These are phyloP conservation scores for Eledona agricola DNA, from an alignment of 2,888 invertebrate species.

Conservation along the genomic window DNA sequence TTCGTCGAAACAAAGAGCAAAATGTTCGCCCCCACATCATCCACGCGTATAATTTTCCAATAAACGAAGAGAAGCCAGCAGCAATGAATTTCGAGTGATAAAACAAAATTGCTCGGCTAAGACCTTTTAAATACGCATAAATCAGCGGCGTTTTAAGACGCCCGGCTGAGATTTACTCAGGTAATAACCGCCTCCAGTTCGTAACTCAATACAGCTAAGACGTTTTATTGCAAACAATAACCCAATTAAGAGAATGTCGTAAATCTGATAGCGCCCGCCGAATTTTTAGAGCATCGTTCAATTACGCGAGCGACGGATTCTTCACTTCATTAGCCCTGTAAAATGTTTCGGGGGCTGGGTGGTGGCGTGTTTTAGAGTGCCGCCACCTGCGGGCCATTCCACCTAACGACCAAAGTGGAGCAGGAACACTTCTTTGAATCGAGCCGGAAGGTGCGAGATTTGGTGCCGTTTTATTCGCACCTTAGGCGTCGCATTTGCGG, in stretches of 20 bases:
- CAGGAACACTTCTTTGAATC: slow-evolving; percentile 12
- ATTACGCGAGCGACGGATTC: slow-evolving; percentile 9
- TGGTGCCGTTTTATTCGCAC: slow-evolving; percentile 18
- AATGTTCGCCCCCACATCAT: slow-evolving; percentile 3
- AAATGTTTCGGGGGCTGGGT: too few species aligned
- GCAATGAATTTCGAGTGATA: slow-evolving; percentile 25
- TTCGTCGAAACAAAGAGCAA: slow-evolving; percentile 18
- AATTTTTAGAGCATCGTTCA: slow-evolving; percentile 12
- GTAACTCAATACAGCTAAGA: slow-evolving; percentile 23
- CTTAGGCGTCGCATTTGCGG: slow-evolving; percentile 12
- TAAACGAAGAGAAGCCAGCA: slow-evolving; percentile 10
- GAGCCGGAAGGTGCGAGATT: slow-evolving; percentile 8
- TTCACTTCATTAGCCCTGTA: slow-evolving; percentile 20
- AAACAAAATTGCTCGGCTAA: slow-evolving; percentile 30
- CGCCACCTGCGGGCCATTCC: slow-evolving; percentile 24
- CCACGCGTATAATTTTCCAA: slow-evolving; percentile 27
- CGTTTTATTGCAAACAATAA: slow-evolving; percentile 29
- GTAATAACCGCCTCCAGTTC: slow-evolving; percentile 23
- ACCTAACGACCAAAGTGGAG: slow-evolving; percentile 20
- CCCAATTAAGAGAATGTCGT: slow-evolving; percentile 23
- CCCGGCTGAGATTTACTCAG: slow-evolving; percentile 18
- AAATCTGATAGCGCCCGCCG: slow-evolving; percentile 11
- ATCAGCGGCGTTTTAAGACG: slow-evolving; percentile 21
- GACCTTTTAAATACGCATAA: slow-evolving; percentile 28
- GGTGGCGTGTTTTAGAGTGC: slow-evolving; percentile 22